Evolutionary conservation across 2,113 vertebrate species (phyloP).

Genomic region (Cygnus atratus): DNA sequence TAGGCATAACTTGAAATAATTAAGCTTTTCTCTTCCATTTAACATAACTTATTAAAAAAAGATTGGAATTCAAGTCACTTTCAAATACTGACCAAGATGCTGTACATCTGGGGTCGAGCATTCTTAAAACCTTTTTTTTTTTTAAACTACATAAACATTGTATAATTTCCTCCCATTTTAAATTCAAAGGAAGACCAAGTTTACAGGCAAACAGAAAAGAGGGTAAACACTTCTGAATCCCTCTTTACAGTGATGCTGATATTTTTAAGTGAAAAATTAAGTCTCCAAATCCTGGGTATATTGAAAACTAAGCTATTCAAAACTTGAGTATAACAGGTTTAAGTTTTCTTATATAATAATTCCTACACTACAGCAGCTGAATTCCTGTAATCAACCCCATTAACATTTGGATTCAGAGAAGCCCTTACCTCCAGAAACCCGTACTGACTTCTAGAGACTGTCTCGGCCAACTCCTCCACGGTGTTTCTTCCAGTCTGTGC

Average conservation of each 20-base stretch:
- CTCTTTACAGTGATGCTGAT: background rate
- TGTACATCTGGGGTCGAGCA: background rate
- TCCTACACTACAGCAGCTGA: fast-evolving
- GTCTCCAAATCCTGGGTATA: background rate
- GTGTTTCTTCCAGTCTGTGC: background rate
- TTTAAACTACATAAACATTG: background rate
- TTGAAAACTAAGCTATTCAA: background rate
- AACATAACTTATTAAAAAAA: background rate
- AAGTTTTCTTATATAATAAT: background rate
- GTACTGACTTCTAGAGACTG: background rate
- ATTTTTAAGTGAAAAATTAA: background rate
- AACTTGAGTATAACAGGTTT: background rate
- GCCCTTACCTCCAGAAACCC: slow-evolving; percentile 51
- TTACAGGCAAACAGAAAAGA: background rate
- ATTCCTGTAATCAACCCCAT: background rate
- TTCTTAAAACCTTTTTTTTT: background rate
- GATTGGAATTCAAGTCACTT: background rate
- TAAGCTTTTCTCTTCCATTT: background rate
- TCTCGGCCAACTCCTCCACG: background rate
- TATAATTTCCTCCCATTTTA: background rate
- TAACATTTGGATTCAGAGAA: background rate
- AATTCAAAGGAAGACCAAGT: background rate
- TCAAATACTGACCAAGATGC: background rate
- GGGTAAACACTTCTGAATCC: background rate
- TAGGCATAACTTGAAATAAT: background rate